Conservation (phyloP, 2,888 invertebrate genomes). For the Netelia melanura region DNA sequence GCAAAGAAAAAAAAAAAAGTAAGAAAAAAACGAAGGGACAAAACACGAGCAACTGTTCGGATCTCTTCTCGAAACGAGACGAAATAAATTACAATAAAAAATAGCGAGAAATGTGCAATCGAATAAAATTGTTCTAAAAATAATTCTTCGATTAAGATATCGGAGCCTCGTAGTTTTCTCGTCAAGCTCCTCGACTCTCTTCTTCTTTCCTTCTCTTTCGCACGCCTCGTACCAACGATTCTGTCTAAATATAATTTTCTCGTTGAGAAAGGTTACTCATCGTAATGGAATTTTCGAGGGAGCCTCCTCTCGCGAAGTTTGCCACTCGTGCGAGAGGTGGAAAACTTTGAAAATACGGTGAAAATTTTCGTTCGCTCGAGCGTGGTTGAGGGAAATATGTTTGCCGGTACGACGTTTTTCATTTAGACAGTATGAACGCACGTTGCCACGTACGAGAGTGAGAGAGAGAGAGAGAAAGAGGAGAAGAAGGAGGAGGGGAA, state of each 20-base stretch:
- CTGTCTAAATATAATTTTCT: constrained; percentile 65
- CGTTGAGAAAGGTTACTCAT: constrained; percentile 61
- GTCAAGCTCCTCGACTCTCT: neutral
- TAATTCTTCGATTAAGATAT: neutral
- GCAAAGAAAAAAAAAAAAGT: constrained; percentile 1
- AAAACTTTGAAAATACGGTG: constrained; percentile 59
- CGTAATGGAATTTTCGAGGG: constrained; percentile 63
- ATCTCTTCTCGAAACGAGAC: constrained; percentile 2
- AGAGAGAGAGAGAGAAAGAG: neutral
- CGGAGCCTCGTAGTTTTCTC: neutral
- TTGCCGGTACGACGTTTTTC: constrained; percentile 69
- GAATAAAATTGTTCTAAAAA: neutral
- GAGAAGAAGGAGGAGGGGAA: neutral
- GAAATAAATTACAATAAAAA: neutral
- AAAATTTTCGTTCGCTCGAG: neutral
- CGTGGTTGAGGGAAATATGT: neutral
- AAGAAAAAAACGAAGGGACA: constrained; percentile 14
- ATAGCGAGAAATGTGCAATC: neutral
- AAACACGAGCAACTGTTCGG: constrained; percentile 15
- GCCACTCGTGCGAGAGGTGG: constrained; percentile 20
- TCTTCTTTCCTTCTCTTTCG: constrained; percentile 7
- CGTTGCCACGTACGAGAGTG: neutral
- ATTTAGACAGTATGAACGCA: constrained; percentile 69
- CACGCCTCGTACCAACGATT: constrained; percentile 9
- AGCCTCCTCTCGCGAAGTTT: neutral